Evolutionary conservation across 2,113 vertebrate species (phyloP), one percentile per base, ranked within the genome.

Genomic region (Tonatia bakeri): DNA sequence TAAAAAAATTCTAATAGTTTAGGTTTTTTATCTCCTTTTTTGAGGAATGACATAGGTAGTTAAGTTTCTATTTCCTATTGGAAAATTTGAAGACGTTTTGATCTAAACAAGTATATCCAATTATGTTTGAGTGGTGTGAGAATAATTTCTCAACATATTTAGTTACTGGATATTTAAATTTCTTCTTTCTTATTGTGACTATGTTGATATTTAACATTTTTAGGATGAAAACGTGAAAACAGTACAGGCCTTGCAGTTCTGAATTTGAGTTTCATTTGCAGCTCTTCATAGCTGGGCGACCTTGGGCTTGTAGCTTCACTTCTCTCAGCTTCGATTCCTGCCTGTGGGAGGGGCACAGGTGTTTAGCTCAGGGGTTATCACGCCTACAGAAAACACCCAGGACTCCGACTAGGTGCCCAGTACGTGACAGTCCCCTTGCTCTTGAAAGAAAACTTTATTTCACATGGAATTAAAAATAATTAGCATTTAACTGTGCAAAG

Each of bases 161-260:
- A 45, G 24, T 77, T 75, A 59, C 54, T 64, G 43, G 40, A 52
- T 90, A 69, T 61, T 87, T 56, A 90, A 12, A 77, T 94, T 87
- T 75, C 9, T 28, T 90, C 16, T 94, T 92, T n/a, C 56, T 86
- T 86, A 64, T 92, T 89, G 47, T 86, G 22, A 72, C 11, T 28
- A 72, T 90, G 90, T 90, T 92, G 45, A 80, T 61, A 33, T 38
- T 93, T 91, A 92, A 59, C 65, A 77, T 89, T 94, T 94, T 94
- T 76, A 87, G 87, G 33, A 33, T 90, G 69, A 28, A 45, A 79
- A 95, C 83, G 26, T 82, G 90, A 67, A 90, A 79, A 83, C 79
- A 84, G 69, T 17, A 36, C 31, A 79, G 54, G 24, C 19, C 10
- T 92, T 91, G 47, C 38, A 70, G 33, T 47, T 91, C 65, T 69